phyloP scores from a whole-genome alignment of 2,113 vertebrate species.

The Syngnathus typhle region DNA sequence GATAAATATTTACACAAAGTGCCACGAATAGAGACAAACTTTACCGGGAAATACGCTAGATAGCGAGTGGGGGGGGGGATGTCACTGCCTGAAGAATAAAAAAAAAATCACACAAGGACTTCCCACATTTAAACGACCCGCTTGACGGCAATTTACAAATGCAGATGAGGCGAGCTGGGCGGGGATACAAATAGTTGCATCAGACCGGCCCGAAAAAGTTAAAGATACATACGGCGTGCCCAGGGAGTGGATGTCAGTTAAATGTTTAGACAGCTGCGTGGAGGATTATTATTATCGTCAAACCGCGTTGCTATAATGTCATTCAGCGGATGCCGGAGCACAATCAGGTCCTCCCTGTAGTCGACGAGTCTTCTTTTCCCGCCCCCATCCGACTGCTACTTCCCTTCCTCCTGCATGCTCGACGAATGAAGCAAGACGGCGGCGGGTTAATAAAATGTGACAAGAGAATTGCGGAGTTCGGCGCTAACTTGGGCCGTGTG shows the following conservation, averaged over 20 bases:
- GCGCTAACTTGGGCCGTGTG: constrained; percentile 17
- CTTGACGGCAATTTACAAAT: constrained; percentile 45
- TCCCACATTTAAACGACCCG: constrained; percentile 33
- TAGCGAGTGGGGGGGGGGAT: constrained; percentile 44
- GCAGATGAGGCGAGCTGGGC: constrained; percentile 45
- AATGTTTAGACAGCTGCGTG: constrained; percentile 79
- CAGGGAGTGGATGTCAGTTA: constrained; percentile 74
- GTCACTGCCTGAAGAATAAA: constrained; percentile 21
- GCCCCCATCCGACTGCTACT: constrained; percentile 21
- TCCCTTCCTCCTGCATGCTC: constrained; percentile 37
- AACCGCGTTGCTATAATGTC: constrained; percentile 78
- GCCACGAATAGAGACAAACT: constrained; percentile 71
- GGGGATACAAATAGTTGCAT: constrained; percentile 65
- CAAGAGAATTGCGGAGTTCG: constrained; percentile 36
- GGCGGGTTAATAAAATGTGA: constrained; percentile 46
- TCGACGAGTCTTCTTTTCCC: constrained; percentile 46
- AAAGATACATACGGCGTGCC: constrained; percentile 71
- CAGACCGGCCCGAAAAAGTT: constrained; percentile 66
- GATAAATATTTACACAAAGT: constrained; percentile 72
- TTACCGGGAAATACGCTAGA: constrained; percentile 64
- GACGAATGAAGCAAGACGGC: constrained; percentile 29
- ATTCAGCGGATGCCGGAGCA: constrained; percentile 74
- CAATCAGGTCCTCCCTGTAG: constrained; percentile 69
- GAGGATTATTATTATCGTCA: constrained; percentile 79
- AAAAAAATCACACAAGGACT: constrained; percentile 12